phyloP scores from a whole-genome alignment of 35 echinoderm and acorn worm genomes.

The Strongylocentrotus purpuratus region DNA sequence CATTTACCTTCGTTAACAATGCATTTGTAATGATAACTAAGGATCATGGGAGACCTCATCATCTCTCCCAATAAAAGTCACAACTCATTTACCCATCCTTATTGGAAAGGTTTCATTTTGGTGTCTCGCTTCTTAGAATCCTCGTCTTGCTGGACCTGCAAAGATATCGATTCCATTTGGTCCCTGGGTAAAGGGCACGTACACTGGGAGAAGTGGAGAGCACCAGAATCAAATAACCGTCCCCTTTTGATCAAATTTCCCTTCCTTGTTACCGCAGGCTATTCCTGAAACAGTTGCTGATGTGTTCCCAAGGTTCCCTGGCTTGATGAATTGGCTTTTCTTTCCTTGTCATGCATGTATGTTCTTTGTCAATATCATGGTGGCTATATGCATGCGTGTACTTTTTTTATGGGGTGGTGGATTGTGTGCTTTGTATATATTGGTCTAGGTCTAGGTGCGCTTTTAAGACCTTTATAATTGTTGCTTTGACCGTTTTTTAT shows the following conservation, averaged over 20 bases:
- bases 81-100: background rate
- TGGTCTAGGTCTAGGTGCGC: background rate
- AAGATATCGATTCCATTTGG: constrained; percentile 3
- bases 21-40: background rate
- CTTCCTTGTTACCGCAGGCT: constrained; percentile 14
- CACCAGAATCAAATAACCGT: constrained; percentile 17
- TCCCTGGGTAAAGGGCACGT: background rate
- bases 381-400: background rate
- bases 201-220: background rate
- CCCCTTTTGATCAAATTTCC: constrained; percentile 17
- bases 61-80: background rate
- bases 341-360: background rate
- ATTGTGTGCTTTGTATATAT: background rate
- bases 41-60: background rate
- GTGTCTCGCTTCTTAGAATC: background rate
- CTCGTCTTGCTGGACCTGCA: background rate
- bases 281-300: constrained; percentile 17
- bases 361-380: background rate
- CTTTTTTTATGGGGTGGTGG: background rate
- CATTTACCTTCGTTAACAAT: background rate
- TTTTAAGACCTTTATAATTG: background rate
- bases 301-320: background rate
- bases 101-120: background rate
- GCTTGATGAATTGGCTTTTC: constrained; percentile 17
- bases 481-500: background rate